Conservation (phyloP, 2,797 vertebrate genomes). For the Borostomias antarcticus region DNA sequence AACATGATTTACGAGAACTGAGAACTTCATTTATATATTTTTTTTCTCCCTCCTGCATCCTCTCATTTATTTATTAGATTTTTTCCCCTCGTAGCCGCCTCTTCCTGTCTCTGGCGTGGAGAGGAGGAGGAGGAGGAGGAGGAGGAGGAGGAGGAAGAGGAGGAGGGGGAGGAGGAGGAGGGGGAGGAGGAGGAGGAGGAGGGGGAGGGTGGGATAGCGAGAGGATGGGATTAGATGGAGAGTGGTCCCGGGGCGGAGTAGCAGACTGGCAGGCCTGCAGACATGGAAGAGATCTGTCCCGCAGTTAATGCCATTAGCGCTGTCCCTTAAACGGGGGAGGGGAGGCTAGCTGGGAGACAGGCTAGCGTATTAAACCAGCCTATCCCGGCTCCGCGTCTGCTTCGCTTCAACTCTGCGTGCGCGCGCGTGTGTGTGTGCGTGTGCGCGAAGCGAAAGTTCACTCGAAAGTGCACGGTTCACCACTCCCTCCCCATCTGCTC, state of each 20-base stretch:
- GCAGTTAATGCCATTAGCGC: slow-evolving; percentile 86
- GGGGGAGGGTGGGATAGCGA: slow-evolving; percentile 39
- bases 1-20: slow-evolving; percentile 89
- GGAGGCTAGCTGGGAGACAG: slow-evolving; percentile 69
- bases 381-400: slow-evolving; percentile 73
- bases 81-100: slow-evolving; percentile 77
- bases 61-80: slow-evolving; percentile 89
- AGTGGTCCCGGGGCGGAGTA: slow-evolving; percentile 82
- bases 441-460: slow-evolving; percentile 19
- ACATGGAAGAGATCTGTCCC: slow-evolving; percentile 85
- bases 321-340: slow-evolving; percentile 79
- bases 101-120: slow-evolving; percentile 83
- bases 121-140: slow-evolving; percentile 70
- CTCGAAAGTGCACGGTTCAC: slow-evolving; percentile 5
- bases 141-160: slow-evolving; percentile 36
- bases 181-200: slow-evolving; percentile 68
- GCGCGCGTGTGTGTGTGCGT: slow-evolving; percentile 14
- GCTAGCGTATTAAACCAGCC: slow-evolving; percentile 80
- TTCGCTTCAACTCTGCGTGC: slow-evolving; percentile 60
- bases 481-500: background rate
- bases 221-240: slow-evolving; percentile 83
- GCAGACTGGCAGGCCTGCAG: slow-evolving; percentile 80
- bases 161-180: no score
- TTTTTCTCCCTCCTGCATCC: slow-evolving; percentile 80
- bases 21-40: slow-evolving; percentile 88